These are phyloP conservation scores for Ceratina calcarata DNA, from an alignment of 1,140 invertebrate genomes.

Conservation along the genomic window DNA sequence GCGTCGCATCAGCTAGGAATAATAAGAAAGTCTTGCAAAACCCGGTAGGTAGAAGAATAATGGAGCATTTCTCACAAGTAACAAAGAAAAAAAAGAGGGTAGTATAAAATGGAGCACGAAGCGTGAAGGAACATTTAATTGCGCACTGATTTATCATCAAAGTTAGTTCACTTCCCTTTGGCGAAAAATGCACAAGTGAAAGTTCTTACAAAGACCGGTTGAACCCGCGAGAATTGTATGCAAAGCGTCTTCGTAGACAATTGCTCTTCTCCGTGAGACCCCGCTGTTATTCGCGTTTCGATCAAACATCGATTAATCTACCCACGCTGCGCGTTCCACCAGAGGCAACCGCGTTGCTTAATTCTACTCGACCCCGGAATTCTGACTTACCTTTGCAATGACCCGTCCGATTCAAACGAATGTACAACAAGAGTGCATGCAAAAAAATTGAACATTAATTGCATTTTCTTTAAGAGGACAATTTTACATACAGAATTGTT, in stretches of 20 bases:
- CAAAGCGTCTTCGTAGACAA: slow-evolving; percentile 33
- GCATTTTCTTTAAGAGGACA: no score
- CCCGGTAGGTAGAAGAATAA: slow-evolving; percentile 1
- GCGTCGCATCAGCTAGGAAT: not conserved
- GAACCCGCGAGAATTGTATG: slow-evolving; percentile 33
- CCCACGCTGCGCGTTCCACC: not conserved
- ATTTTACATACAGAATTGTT: no score
- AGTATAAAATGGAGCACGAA: slow-evolving; percentile 19
- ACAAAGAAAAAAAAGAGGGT: slow-evolving; percentile 6
- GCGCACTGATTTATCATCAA: slow-evolving; percentile 37
- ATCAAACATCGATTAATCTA: slow-evolving; percentile 29
- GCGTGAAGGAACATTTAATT: slow-evolving; percentile 42
- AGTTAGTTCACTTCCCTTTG: slow-evolving; percentile 41
- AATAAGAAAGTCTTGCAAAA: slow-evolving; percentile 7
- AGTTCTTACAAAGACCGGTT: slow-evolving; percentile 21
- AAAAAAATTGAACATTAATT: no score
- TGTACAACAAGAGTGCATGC: no score
- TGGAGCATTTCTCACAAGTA: slow-evolving; percentile 9
- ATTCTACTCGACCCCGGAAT: not conserved
- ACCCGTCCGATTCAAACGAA: no score
- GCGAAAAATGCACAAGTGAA: slow-evolving; percentile 32
- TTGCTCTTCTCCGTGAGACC: slow-evolving; percentile 50
- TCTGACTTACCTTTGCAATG: not conserved
- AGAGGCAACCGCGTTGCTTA: not conserved
- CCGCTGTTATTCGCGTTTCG: slow-evolving; percentile 47